Percentiles rank a stretch among this genome's conserved stretches.
Conservation (phyloP, 2,888 invertebrate genomes). For the Drosophila tanythrix region DNA sequence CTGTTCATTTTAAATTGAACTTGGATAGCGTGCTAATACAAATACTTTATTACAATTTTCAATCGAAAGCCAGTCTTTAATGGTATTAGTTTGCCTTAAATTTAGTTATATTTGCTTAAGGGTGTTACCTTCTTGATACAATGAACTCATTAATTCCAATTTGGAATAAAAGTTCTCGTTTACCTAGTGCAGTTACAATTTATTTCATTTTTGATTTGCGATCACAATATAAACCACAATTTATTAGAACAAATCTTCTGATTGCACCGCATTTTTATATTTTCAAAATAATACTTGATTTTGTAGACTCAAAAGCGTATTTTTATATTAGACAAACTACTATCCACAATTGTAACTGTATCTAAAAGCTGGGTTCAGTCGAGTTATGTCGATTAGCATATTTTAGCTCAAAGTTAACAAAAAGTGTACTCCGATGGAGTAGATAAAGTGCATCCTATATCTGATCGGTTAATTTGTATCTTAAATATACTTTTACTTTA, state of each 20-base stretch:
- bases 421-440: neutral
- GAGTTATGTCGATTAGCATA: too few species aligned
- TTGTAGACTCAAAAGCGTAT: neutral
- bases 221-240: neutral
- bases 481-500: neutral
- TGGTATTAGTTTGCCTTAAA: neutral
- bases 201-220: neutral
- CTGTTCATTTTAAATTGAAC: too few species aligned
- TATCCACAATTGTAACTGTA: neutral
- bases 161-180: neutral
- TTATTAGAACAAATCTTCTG: neutral
- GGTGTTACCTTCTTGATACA: neutral
- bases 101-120: neutral
- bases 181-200: neutral
- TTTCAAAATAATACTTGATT: too few species aligned
- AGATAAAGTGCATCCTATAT: neutral
- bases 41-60: neutral
- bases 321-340: neutral
- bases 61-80: neutral
- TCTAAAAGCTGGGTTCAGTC: neutral
- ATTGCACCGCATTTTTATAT: neutral
- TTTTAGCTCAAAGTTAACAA: neutral
- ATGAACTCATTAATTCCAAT: neutral
- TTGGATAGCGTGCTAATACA: neutral
- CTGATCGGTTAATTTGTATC: neutral